A percentile compares a stretch with the other conserved stretches of the same genome.
phyloP scores from a whole-genome alignment of 1,140 invertebrate genomes.

The Trichonephila clavipes region DNA sequence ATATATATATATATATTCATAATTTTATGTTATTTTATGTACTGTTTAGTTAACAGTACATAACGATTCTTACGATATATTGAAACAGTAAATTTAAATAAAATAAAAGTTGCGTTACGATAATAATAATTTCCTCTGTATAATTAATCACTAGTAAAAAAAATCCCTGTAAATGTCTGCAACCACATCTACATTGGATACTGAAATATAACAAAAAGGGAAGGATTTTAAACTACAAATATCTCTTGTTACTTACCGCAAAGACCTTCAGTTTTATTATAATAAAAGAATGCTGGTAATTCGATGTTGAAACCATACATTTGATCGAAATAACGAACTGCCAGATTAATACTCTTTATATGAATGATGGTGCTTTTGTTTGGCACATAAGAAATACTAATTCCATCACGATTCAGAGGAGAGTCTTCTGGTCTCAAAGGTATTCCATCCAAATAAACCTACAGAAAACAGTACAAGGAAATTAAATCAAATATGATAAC shows the following conservation, averaged over 20 bases:
- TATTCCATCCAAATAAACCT: conserved; percentile 42
- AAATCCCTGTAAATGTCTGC: not conserved
- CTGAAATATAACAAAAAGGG: no score
- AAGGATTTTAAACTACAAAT: no score
- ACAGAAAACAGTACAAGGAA: not conserved
- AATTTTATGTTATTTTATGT: no score
- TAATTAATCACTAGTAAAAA: not conserved
- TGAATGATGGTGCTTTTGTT: conserved; percentile 77
- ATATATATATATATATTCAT: no score
- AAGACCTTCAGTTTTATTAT: conserved; percentile 87
- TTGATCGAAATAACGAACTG: conserved; percentile 79
- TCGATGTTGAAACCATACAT: conserved; percentile 84
- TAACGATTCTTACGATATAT: no score
- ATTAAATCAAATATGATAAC: no score
- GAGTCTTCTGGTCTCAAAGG: conserved; percentile 67
- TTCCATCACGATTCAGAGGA: conserved; percentile 69
- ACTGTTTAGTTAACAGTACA: no score
- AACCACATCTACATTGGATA: no score
- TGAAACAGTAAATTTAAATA: no score
- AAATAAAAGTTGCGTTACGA: no score
- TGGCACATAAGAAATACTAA: conserved; percentile 72
- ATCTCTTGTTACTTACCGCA: conserved; percentile 84
- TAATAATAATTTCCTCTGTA: no score
- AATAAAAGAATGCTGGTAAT: conserved; percentile 87
- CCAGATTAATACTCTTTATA: conserved; percentile 79